Conservation (phyloP, 35 echinoderm and acorn worm genomes). For the Nesometra sesokonis region DNA sequence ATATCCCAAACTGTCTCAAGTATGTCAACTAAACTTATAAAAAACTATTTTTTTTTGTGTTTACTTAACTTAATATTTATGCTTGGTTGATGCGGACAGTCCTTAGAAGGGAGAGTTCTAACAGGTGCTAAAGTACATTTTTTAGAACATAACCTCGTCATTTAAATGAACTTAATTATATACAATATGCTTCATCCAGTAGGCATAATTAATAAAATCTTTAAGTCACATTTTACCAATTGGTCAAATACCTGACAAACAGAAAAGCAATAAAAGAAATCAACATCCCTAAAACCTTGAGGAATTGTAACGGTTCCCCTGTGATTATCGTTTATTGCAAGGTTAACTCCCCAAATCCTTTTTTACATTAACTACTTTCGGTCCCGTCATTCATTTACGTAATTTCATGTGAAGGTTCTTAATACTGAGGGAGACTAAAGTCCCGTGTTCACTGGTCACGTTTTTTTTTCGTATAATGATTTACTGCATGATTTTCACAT, state of each 20-base stretch:
- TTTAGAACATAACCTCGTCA: not conserved
- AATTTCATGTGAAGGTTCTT: not conserved
- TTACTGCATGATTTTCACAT: not conserved
- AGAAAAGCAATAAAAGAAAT: not conserved
- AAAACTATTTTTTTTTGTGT: too few species aligned
- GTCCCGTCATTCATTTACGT: not conserved
- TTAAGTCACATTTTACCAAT: not conserved
- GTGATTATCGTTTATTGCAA: not conserved
- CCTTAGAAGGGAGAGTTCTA: too few species aligned
- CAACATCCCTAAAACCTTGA: not conserved
- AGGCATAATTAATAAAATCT: not conserved
- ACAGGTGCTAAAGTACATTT: not conserved
- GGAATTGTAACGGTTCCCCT: not conserved
- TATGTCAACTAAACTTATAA: too few species aligned
- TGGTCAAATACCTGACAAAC: not conserved
- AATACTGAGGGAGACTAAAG: not conserved
- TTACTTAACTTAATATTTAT: too few species aligned
- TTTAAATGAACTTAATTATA: not conserved
- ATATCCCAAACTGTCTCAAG: too few species aligned
- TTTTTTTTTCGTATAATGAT: not conserved
- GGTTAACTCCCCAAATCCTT: not conserved
- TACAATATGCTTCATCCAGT: too few species aligned
- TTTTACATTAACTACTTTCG: not conserved
- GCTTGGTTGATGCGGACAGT: too few species aligned
- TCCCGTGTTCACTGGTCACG: not conserved